A percentile compares a stretch with the other conserved stretches of the same genome.
These are phyloP conservation scores for Semicossyphus pulcher DNA, from an alignment of 2,113 vertebrate genomes.

Conservation along the genomic window DNA sequence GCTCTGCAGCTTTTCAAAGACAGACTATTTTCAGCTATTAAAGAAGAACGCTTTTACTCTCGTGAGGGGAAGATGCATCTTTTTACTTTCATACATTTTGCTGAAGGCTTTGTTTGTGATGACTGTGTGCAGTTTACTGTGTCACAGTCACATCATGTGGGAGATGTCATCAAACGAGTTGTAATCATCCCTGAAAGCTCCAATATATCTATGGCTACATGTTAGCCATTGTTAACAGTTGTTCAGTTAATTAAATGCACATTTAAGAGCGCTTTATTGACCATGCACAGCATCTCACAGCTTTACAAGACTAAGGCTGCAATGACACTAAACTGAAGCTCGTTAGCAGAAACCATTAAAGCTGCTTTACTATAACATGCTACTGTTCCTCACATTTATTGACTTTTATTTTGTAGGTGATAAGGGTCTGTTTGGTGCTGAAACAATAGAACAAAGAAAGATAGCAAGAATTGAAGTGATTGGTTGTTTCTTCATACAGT, in stretches of 20 bases:
- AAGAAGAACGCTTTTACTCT: neutral
- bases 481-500: no score
- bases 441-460: no score
- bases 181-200: neutral
- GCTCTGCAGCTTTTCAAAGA: slow-evolving; percentile 29
- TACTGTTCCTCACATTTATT: no score
- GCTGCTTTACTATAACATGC: no score
- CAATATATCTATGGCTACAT: neutral
- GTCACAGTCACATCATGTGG: neutral
- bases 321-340: neutral
- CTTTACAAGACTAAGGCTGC: neutral
- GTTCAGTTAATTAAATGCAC: neutral
- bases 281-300: neutral
- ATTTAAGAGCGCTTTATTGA: neutral
- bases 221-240: neutral
- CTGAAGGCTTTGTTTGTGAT: slow-evolving; percentile 12
- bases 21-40: slow-evolving; percentile 26
- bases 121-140: neutral
- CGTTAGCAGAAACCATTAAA: neutral
- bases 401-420: no score
- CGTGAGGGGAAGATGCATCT: slow-evolving; percentile 8
- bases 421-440: no score
- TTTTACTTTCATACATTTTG: neutral
- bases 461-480: no score
- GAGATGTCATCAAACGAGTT: neutral